These are phyloP conservation scores for Belonocnema kinseyi DNA, from an alignment of 1,140 invertebrate genomes.

Conservation along the genomic window DNA sequence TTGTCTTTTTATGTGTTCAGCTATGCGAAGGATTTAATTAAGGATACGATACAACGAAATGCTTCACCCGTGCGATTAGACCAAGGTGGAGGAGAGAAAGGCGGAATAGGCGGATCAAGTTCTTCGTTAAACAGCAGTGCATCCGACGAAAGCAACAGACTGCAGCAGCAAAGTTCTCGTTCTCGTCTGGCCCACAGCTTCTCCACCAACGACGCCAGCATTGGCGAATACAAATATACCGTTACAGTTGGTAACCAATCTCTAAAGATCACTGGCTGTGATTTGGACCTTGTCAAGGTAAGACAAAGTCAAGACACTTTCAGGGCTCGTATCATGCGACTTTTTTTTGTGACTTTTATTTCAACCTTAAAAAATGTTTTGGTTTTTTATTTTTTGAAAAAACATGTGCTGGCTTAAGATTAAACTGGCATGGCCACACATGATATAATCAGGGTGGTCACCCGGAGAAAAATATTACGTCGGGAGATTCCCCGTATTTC, in stretches of 20 bases:
- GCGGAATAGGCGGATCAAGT: conserved; percentile 80
- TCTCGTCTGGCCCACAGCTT: conserved; percentile 82
- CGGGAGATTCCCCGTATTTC: no score
- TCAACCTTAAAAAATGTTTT: no score
- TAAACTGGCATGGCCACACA: no score
- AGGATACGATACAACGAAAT: conserved; percentile 94
- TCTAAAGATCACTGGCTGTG: conserved; percentile 89
- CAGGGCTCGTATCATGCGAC: no score
- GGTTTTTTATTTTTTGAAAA: no score
- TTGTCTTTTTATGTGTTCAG: conserved; percentile 72
- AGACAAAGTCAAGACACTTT: conserved; percentile 53
- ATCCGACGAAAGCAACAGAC: conserved; percentile 81
- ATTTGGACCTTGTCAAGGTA: conserved; percentile 89
- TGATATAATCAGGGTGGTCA: no score
- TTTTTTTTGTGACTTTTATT: no score
- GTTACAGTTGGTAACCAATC: conserved; percentile 87
- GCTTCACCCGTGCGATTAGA: conserved; percentile 89
- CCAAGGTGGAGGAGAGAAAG: conserved; percentile 76
- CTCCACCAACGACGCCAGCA: conserved; percentile 87
- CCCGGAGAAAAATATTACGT: no score
- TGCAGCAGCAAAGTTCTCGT: conserved; percentile 65
- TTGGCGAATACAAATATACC: conserved; percentile 91
- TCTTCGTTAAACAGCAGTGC: conserved; percentile 84
- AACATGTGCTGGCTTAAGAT: no score
- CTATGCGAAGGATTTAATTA: conserved; percentile 92